phyloP scores from a whole-genome alignment of 2,888 invertebrate species.

The Phalangium opilio region DNA sequence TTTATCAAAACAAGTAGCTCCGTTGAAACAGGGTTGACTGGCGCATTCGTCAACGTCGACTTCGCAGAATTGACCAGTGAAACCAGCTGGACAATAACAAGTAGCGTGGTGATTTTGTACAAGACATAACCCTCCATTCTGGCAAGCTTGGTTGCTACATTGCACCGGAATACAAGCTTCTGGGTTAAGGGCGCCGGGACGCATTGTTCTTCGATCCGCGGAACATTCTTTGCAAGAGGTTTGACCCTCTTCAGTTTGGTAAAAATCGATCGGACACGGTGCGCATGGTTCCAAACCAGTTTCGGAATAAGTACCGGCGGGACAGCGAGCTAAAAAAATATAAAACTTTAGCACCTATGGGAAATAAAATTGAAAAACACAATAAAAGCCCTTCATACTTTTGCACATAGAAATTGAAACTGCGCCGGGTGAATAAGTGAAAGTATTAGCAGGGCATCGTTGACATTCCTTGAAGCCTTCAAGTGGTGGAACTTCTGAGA shows the following conservation, averaged over 20 bases:
- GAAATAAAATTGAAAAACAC: neutral
- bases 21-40: constrained; percentile 84
- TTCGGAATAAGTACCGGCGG: constrained; percentile 75
- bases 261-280: constrained; percentile 79
- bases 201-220: constrained; percentile 71
- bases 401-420: constrained; percentile 64
- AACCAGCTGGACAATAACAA: constrained; percentile 87
- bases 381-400: constrained; percentile 23
- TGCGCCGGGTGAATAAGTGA: constrained; percentile 81
- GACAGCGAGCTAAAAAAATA: constrained; percentile 51
- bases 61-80: constrained; percentile 82
- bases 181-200: constrained; percentile 57
- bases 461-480: constrained; percentile 87
- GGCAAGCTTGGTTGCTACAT: constrained; percentile 72
- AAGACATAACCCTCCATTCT: constrained; percentile 78
- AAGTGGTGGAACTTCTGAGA: constrained; percentile 67
- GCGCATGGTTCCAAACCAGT: constrained; percentile 88
- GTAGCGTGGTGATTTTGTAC: constrained; percentile 73
- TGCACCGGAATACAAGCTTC: constrained; percentile 76
- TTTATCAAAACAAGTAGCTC: constrained; percentile 75
- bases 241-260: constrained; percentile 68
- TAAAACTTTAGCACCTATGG: neutral
- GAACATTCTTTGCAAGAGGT: constrained; percentile 79
- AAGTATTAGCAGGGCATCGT: constrained; percentile 74
- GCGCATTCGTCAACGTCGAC: constrained; percentile 89